Evolutionary conservation across 1,140 invertebrate genomes (phyloP).

Genomic region (Zelostemma sp.): DNA sequence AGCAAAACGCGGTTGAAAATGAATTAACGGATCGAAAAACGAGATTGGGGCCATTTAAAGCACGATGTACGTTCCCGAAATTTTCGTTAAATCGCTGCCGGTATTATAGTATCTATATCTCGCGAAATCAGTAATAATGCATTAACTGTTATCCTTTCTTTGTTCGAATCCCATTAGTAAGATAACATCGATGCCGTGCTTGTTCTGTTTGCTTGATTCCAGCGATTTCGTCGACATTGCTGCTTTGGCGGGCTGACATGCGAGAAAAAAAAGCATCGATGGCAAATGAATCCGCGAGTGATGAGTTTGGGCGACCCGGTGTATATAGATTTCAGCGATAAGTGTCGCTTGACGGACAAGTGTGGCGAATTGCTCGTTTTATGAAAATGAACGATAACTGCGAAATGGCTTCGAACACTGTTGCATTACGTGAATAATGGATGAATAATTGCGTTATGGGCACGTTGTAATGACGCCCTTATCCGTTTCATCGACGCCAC

Average conservation of each 20-base stretch:
- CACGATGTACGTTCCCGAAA: too few species aligned
- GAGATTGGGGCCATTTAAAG: not conserved
- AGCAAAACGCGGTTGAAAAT: not conserved
- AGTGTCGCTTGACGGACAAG: constrained; percentile 50
- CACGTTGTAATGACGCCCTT: constrained; percentile 49
- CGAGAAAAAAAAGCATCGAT: constrained; percentile 37
- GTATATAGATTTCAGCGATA: constrained; percentile 49
- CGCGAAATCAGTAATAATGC: constrained; percentile 33
- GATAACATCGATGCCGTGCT: constrained; percentile 41
- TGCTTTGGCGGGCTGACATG: constrained; percentile 19
- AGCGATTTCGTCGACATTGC: constrained; percentile 31
- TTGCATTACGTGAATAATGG: constrained; percentile 57
- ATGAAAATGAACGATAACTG: constrained; percentile 42
- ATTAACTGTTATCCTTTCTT: constrained; percentile 33
- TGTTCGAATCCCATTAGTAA: constrained; percentile 22
- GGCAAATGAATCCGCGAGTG: constrained; percentile 25
- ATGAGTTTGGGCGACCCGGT: constrained; percentile 21
- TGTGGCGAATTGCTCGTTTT: constrained; percentile 44
- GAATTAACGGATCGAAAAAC: not conserved
- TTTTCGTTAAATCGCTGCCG: too few species aligned
- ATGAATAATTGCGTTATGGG: constrained; percentile 57
- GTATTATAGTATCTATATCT: constrained; percentile 31
- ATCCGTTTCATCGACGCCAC: constrained; percentile 42
- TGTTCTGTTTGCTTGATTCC: constrained; percentile 39
- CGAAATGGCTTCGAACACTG: constrained; percentile 33